Percentiles rank a stretch among this genome's conserved stretches.
Evolutionary conservation across 2,113 vertebrate species (phyloP).

Genomic region (Chauna torquata): DNA sequence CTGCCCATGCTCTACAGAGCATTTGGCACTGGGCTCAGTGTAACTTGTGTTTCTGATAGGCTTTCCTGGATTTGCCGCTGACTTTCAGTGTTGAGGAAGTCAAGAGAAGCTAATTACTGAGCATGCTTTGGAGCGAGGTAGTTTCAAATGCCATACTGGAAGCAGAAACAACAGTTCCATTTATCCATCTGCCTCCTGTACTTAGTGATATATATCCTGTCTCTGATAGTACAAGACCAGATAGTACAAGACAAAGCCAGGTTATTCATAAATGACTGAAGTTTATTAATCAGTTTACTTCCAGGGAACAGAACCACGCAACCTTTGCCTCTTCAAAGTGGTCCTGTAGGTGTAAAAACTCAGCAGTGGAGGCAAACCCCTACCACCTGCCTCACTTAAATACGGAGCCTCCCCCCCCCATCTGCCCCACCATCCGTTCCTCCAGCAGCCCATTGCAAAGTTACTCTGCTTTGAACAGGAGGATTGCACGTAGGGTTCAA

Average conservation of each 20-base stretch:
- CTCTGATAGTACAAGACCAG: background rate
- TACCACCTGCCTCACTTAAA: background rate
- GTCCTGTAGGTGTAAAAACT: background rate
- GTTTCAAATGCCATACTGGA: background rate
- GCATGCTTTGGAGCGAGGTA: background rate
- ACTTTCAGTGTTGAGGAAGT: background rate
- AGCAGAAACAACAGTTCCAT: background rate
- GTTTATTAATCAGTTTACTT: background rate
- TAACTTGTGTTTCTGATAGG: background rate
- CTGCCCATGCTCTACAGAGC: background rate
- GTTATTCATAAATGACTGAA: background rate
- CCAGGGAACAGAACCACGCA: background rate
- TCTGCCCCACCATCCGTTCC: background rate
- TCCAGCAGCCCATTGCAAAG: background rate
- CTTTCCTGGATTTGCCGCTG: background rate
- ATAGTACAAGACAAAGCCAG: background rate
- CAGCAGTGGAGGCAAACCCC: background rate
- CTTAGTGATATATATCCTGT: background rate
- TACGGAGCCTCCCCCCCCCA: background rate
- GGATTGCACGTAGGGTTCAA: background rate
- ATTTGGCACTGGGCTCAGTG: background rate
- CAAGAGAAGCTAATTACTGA: background rate
- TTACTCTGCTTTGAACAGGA: background rate
- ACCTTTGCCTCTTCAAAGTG: background rate
- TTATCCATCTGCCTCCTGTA: background rate